A percentile compares a stretch with the other conserved stretches of the same genome.
phyloP scores from a whole-genome alignment of 2,113 vertebrate genomes.

The Dascyllus trimaculatus region DNA sequence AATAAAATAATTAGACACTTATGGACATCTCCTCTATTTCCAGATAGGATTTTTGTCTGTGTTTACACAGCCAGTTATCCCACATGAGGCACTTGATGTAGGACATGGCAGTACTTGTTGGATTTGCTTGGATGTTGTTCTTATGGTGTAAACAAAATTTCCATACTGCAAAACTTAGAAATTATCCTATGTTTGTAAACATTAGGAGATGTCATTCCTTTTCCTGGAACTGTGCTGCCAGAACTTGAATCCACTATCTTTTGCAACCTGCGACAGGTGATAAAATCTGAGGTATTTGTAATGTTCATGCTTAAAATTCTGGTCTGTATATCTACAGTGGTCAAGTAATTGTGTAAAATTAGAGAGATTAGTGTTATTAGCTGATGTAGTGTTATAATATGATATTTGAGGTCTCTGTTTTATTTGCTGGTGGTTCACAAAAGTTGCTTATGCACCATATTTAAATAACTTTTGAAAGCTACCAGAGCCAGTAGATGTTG shows the following conservation, averaged over 20 bases:
- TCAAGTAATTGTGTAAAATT: background rate
- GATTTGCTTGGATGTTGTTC: background rate
- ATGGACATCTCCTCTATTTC: no score
- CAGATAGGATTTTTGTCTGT: background rate
- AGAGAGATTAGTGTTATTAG: background rate
- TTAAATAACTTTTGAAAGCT: constrained; percentile 1
- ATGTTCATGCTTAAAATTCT: background rate
- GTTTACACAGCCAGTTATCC: background rate
- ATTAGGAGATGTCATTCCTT: background rate
- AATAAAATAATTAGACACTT: no score
- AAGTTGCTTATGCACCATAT: background rate
- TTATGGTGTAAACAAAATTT: background rate
- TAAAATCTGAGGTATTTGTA: background rate
- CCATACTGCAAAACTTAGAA: background rate
- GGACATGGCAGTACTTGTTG: background rate
- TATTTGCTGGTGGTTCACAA: background rate
- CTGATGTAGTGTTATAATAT: background rate
- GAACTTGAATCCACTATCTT: background rate
- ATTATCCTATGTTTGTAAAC: background rate
- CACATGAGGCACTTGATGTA: background rate
- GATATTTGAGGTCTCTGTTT: constrained; percentile 7
- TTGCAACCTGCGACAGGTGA: background rate
- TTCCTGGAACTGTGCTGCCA: background rate
- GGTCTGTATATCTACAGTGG: background rate
- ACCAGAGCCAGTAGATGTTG: background rate